These are phyloP conservation scores for Centruroides sculpturatus DNA, from an alignment of 1,140 invertebrate species.

Conservation along the genomic window DNA sequence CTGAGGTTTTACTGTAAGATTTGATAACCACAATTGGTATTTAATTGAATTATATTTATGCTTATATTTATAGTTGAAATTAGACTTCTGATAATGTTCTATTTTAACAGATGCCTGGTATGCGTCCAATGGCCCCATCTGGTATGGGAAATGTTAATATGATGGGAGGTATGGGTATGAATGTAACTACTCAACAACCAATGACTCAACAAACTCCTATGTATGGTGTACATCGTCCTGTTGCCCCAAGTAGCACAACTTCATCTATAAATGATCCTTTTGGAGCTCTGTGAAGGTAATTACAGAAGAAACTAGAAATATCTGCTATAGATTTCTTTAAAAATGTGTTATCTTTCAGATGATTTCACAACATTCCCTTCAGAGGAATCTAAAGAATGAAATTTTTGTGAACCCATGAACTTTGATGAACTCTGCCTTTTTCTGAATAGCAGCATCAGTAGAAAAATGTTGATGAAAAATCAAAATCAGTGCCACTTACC, in stretches of 20 bases:
- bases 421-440: too few species aligned
- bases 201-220: neutral
- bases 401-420: too few species aligned
- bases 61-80: neutral
- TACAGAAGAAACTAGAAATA: too few species aligned
- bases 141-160: conserved; percentile 5
- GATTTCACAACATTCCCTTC: too few species aligned
- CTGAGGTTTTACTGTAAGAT: too few species aligned
- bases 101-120: neutral
- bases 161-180: neutral
- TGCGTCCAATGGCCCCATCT: conserved; percentile 3
- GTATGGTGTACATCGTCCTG: conserved; percentile 5
- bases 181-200: neutral
- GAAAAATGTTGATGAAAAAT: too few species aligned
- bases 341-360: too few species aligned
- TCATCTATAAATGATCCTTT: conserved; percentile 20
- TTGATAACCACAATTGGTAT: too few species aligned
- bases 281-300: conserved; percentile 21
- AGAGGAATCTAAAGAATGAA: too few species aligned
- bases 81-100: neutral
- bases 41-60: neutral
- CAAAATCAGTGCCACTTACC: too few species aligned
- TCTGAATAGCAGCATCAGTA: too few species aligned
- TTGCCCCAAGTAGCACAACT: neutral
- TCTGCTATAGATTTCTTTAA: too few species aligned